Evolutionary conservation across 2,797 vertebrate species (phyloP), one percentile per base, ranked within the genome.

Genomic region (Megalops cyprinoides): DNA sequence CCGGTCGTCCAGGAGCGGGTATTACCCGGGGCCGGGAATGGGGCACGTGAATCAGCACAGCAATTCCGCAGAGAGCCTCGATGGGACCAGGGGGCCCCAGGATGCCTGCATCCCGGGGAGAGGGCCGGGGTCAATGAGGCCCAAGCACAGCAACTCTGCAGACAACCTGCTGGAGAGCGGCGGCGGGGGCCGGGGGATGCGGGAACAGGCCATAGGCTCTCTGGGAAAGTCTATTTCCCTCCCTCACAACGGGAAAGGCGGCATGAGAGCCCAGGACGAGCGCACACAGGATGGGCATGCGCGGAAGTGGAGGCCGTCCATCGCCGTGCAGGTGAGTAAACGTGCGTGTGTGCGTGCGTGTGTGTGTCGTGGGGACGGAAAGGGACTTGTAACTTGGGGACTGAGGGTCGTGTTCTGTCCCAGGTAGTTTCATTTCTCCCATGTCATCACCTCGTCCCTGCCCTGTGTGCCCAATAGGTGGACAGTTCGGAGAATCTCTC

Each of bases 201-300:
- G 65, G 15, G 18, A n/a, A 12, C 28, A 2, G 48, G 71, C 37
- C 15, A 7, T 14, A 4, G 28, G 42, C 34, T 23, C 53, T 12
- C 69, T 74, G 53, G 56, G 69, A 53, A 74, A 34, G 25, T 65
- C 78, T 49, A 44, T 71, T 39, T 65, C 78, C 49, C 78, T 71
- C 25, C 69, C 69, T 1, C 37, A 58, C 3, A 74, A 75, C 25
- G 31, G 73, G 34, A 69, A 42, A 8, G 51, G 51, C 10, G 3
- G 37, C 37, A 4, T 28, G 25, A 39, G 65, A 2, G 3, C 6
- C 5, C 65, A 9, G 20, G 53, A n/a, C 10, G 56, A 48, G 55
- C 51, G 34, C 6, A 14, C 51, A 56, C 56, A 75, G 44, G 79
- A 75, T 7, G 55, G 8, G 9, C 51, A 80, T 46, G 31, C 6